phyloP scores from a whole-genome alignment of 92 coral and sea anemone genomes.

The Virgularia gustaviana region DNA sequence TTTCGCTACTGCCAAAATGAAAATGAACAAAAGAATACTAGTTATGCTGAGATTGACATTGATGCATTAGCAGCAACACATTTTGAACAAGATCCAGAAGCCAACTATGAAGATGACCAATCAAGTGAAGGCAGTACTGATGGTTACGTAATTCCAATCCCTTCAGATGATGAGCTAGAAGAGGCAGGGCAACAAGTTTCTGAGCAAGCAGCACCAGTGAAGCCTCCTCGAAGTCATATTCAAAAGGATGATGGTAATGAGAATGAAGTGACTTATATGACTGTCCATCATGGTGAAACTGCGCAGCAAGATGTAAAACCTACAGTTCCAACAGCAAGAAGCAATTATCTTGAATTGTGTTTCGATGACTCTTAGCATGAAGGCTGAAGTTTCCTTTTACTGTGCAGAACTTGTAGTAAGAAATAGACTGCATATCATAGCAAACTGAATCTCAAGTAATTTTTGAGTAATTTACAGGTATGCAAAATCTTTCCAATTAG shows the following conservation, averaged over 20 bases:
- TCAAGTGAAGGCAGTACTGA: constrained; percentile 28
- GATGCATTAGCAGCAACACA: constrained; percentile 51
- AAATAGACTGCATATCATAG: no score
- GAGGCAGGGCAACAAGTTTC: neutral
- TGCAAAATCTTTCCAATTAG: no score
- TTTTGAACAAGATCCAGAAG: constrained; percentile 13
- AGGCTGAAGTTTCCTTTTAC: no score
- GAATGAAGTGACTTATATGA: neutral
- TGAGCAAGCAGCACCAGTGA: neutral
- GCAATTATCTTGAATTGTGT: constrained; percentile 32
- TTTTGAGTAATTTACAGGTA: no score
- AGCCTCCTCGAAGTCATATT: neutral
- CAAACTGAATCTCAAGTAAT: no score
- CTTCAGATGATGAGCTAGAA: constrained; percentile 23
- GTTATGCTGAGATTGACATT: constrained; percentile 84
- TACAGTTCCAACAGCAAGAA: constrained; percentile 1
- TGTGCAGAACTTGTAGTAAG: no score
- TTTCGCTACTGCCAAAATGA: constrained; percentile 69
- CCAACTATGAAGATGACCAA: constrained; percentile 31
- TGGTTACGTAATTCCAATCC: constrained; percentile 19
- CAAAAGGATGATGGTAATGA: no score
- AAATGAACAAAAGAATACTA: constrained; percentile 55
- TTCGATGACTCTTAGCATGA: constrained; percentile 22
- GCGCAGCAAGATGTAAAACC: neutral
- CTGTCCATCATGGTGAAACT: neutral